Evolutionary conservation across 2,888 invertebrate species (phyloP).

Genomic region (Lycophotia porphyrea): DNA sequence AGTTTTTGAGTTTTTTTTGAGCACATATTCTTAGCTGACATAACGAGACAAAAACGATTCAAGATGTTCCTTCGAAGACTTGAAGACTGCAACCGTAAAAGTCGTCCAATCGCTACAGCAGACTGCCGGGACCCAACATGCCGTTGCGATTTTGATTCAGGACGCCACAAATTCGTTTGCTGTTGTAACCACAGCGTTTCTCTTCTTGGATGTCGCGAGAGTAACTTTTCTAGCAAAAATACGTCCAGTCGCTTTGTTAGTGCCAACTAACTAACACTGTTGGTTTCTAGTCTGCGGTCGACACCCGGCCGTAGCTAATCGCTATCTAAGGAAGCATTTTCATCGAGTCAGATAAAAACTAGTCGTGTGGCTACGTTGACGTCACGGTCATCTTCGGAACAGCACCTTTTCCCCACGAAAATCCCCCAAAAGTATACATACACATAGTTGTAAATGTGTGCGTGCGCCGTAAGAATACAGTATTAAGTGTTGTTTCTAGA

Average conservation of each 20-base stretch:
- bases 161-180: neutral
- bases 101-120: neutral
- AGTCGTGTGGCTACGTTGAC: neutral
- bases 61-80: neutral
- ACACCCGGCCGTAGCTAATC: neutral
- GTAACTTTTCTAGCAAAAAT: neutral
- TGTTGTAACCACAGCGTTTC: neutral
- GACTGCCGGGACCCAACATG: neutral
- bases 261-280: neutral
- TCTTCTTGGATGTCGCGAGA: neutral
- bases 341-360: neutral
- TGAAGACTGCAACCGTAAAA: neutral
- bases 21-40: neutral
- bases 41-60: neutral
- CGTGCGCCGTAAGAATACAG: neutral
- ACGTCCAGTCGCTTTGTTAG: neutral
- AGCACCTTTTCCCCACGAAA: neutral
- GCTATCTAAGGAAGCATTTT: too few relatives aligned
- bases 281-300: neutral
- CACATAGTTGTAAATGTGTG: neutral
- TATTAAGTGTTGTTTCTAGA: neutral
- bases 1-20: too few relatives aligned
- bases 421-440: neutral
- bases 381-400: neutral
- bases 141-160: neutral